These are phyloP conservation scores for Thysanoteuthis rhombus DNA, from an alignment of 2,888 invertebrate species.

Conservation along the genomic window DNA sequence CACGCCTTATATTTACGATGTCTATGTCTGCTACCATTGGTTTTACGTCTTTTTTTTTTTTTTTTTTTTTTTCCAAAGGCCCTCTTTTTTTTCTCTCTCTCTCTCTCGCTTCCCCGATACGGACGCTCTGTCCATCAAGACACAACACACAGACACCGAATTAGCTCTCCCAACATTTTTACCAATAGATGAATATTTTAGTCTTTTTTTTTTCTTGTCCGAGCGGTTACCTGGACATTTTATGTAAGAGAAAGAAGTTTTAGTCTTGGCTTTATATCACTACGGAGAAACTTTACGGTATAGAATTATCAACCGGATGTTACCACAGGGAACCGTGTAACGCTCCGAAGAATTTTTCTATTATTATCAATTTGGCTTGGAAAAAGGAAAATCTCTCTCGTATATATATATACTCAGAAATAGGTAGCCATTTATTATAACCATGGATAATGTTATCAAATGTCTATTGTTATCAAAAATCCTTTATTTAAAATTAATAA, in stretches of 20 bases:
- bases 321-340: background rate
- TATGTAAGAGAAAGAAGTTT: background rate
- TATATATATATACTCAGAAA: too few species aligned
- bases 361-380: too few species aligned
- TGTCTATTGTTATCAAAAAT: too few species aligned
- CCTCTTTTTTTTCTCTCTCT: background rate
- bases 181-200: background rate
- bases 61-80: background rate
- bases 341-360: background rate
- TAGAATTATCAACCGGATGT: background rate
- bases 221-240: background rate
- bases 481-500: too few species aligned
- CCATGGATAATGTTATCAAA: too few species aligned
- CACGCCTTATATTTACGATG: conserved; percentile 12
- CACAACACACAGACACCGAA: background rate
- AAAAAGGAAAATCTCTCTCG: too few species aligned
- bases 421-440: too few species aligned
- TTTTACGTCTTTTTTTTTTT: background rate
- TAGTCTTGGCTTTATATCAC: background rate
- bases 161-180: background rate
- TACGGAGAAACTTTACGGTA: background rate
- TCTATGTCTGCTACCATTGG: background rate
- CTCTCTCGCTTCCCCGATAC: background rate
- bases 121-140: background rate
- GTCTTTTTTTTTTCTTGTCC: background rate